Evolutionary conservation across 2,888 invertebrate species (phyloP).

Genomic region (Cylindroiulus punctatus): DNA sequence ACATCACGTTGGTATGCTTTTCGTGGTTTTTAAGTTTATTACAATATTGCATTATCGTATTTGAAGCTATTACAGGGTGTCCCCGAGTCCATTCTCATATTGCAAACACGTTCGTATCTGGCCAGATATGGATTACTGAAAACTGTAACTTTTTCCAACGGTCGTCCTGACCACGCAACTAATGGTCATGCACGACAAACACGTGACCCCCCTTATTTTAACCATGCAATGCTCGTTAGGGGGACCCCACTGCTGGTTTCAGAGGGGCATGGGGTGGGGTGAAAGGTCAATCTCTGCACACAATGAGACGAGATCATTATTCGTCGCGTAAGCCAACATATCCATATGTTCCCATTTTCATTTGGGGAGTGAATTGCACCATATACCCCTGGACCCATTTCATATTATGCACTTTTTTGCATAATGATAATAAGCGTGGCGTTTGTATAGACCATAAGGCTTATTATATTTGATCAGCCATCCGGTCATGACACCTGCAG

Average conservation of each 20-base stretch:
- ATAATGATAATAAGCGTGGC: neutral
- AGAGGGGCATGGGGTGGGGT: neutral
- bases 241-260: neutral
- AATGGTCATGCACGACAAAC: no score
- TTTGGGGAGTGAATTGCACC: neutral
- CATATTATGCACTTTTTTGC: slow-evolving; percentile 1
- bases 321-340: slow-evolving; percentile 16
- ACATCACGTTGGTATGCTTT: no score
- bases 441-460: slow-evolving; percentile 30
- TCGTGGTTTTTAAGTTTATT: no score
- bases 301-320: slow-evolving; percentile 32
- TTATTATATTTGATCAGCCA: slow-evolving; percentile 26
- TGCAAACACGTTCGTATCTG: no score
- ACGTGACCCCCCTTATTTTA: no score
- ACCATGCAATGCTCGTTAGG: no score
- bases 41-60: no score
- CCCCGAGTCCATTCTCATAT: no score
- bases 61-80: no score
- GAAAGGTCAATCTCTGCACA: slow-evolving; percentile 25
- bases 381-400: neutral
- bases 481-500: slow-evolving; percentile 32
- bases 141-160: no score
- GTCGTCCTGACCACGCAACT: no score
- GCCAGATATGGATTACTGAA: no score
- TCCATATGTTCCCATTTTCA: slow-evolving; percentile 20